phyloP scores from a whole-genome alignment of 1,140 invertebrate genomes.

The Drosophila equinoxialis region DNA sequence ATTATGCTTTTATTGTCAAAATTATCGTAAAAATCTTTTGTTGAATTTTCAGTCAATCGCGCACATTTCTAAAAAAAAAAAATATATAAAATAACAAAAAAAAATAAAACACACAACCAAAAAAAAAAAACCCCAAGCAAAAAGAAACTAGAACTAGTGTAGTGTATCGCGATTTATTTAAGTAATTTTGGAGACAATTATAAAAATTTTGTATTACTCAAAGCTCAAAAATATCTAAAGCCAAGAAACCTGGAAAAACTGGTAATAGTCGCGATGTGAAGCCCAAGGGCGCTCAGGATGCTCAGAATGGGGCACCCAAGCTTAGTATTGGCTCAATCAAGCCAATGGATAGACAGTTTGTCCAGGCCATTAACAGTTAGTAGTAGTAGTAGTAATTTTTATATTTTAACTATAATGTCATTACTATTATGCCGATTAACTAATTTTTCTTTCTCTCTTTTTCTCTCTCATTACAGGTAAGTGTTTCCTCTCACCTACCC shows the following conservation, averaged over 20 bases:
- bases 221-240: slow-evolving; percentile 16
- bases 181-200: slow-evolving; percentile 8
- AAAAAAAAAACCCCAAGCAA: slow-evolving; percentile 7
- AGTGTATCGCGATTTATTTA: background rate
- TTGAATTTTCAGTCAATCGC: slow-evolving; percentile 7
- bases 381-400: slow-evolving; percentile 38
- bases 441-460: slow-evolving; percentile 6
- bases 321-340: background rate
- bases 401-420: background rate
- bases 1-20: slow-evolving; percentile 1
- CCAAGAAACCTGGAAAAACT: slow-evolving; percentile 27
- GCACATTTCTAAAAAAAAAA: background rate
- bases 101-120: background rate
- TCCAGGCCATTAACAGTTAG: slow-evolving; percentile 52
- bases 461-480: slow-evolving; percentile 63
- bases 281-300: slow-evolving; percentile 26
- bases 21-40: slow-evolving; percentile 12
- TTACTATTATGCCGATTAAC: too few relatives aligned
- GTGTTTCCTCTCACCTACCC: slow-evolving; percentile 23
- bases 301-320: slow-evolving; percentile 5
- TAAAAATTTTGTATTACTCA: background rate
- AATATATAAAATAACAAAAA: slow-evolving; percentile 3
- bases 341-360: slow-evolving; percentile 41
- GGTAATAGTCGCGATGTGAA: slow-evolving; percentile 24
- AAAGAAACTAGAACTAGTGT: slow-evolving; percentile 4